Evolutionary conservation across 37 sponge, comb jelly and placozoan genomes (phyloP).

Genomic region (Chondrosia reniformis): DNA sequence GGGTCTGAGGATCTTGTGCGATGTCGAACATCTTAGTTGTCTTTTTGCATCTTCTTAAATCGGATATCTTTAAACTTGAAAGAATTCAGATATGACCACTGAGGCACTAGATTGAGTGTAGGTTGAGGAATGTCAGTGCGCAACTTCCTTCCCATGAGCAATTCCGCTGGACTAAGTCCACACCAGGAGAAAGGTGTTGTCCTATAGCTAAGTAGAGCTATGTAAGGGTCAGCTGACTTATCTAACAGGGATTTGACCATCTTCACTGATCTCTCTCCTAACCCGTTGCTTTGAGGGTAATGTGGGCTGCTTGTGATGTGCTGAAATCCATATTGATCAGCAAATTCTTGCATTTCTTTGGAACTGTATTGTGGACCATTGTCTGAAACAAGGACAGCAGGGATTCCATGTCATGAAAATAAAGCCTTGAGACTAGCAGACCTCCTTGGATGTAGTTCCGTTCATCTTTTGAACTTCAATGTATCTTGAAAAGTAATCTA

Average conservation of each 20-base stretch:
- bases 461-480: conserved; percentile 15
- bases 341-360: conserved; percentile 16
- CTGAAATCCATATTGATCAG: neutral
- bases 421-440: neutral
- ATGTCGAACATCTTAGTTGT: conserved; percentile 1
- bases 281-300: conserved; percentile 13
- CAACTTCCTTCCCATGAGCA: conserved; percentile 8
- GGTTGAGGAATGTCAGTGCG: conserved; percentile 14
- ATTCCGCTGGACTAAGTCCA: conserved; percentile 21
- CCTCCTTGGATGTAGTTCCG: neutral
- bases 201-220: conserved; percentile 5
- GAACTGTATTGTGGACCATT: conserved; percentile 13
- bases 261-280: conserved; percentile 10
- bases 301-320: conserved; percentile 25
- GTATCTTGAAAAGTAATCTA: conserved; percentile 12
- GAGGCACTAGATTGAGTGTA: neutral
- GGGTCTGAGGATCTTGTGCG: neutral
- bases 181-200: conserved; percentile 18
- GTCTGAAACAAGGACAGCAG: neutral
- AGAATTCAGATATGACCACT: conserved; percentile 8
- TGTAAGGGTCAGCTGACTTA: neutral
- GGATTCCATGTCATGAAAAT: conserved; percentile 12
- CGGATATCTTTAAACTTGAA: neutral
- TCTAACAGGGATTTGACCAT: neutral
- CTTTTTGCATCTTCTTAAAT: neutral